Evolutionary conservation across 2,888 invertebrate genomes (phyloP), one percentile per base, ranked within the genome.

Genomic region (Odontocerum albicorne): DNA sequence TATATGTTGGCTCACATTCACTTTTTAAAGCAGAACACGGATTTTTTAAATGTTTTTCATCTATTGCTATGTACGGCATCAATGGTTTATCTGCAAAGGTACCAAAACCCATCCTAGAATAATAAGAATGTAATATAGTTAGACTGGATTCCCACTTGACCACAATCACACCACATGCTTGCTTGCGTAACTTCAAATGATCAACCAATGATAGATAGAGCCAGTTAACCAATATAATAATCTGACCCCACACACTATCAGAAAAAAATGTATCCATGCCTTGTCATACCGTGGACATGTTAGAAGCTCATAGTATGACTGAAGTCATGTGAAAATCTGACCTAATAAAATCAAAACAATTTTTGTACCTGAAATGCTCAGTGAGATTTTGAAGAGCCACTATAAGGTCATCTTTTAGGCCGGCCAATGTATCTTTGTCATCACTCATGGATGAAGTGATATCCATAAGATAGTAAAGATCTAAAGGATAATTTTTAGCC

Each of bases 391-490:
- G 73, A 62, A 91, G 65, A 40, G 83, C 75, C 36, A 68, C 66
- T 0, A 83, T 80, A 42, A 89, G 69, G 63, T 83, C 80, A 31
- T 77, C 81, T 15, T 87, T 82, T 44, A 88, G 66, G 8, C 79
- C 80, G 1, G 87, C 86, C 46, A 95, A 71, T 2, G 90, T 91
- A 57, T 86, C 81, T 66, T 92, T 88, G 70, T 94, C 92, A 62
- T 91, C 88, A 66, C 82, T 81, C 96, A 95, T 95, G 1, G 93
- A 91, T 77, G 87, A 86, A 1, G 94, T 93, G 53, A 94, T 76
- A 69, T 95, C 95, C 90, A 95, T 93, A 63, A 96, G 75, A 66
- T 91, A 92, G 72, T 95, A 96, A 35, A 95, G 75, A 68, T 95
- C 95, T 35, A 96, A 78, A 4, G 88, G 88, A 66, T 93, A 92